phyloP scores from a whole-genome alignment of 2,113 vertebrate species.

The Parus major region DNA sequence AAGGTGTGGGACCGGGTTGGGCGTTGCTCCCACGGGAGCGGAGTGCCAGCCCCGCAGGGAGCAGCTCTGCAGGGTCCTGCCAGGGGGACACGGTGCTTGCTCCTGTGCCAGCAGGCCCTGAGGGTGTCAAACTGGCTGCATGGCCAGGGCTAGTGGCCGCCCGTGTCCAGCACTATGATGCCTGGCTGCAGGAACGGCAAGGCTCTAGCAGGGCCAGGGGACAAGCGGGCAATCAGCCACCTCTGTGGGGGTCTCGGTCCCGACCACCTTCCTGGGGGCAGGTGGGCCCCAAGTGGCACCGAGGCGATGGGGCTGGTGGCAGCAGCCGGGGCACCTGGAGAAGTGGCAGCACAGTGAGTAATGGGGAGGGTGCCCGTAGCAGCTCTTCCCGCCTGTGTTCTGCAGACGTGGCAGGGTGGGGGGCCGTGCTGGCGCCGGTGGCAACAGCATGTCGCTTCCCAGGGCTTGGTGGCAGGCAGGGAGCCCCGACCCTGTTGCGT shows the following conservation, averaged over 20 bases:
- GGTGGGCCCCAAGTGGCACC: rapidly evolving
- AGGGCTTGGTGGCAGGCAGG: background rate
- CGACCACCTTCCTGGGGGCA: rapidly evolving
- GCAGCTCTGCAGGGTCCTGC: background rate
- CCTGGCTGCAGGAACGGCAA: background rate
- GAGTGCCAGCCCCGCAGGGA: background rate
- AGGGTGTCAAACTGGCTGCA: background rate
- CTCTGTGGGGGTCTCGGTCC: background rate
- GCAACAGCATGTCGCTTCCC: rapidly evolving
- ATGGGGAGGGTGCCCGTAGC: rapidly evolving
- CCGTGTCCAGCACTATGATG: constrained; percentile 41
- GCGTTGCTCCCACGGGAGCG: background rate
- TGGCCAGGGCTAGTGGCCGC: constrained; percentile 21
- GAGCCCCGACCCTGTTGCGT: background rate
- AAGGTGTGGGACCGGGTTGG: background rate
- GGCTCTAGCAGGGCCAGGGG: rapidly evolving
- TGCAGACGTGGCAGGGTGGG: background rate
- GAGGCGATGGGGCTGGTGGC: background rate
- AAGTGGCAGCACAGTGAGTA: background rate
- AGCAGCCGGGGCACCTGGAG: background rate
- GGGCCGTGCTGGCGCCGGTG: rapidly evolving
- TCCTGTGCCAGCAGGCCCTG: background rate
- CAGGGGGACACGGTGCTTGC: background rate
- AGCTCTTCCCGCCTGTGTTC: rapidly evolving
- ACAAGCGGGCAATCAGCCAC: rapidly evolving